These are phyloP conservation scores for Drosophila sulfurigaster DNA, from an alignment of 1,140 invertebrate genomes.

Conservation along the genomic window DNA sequence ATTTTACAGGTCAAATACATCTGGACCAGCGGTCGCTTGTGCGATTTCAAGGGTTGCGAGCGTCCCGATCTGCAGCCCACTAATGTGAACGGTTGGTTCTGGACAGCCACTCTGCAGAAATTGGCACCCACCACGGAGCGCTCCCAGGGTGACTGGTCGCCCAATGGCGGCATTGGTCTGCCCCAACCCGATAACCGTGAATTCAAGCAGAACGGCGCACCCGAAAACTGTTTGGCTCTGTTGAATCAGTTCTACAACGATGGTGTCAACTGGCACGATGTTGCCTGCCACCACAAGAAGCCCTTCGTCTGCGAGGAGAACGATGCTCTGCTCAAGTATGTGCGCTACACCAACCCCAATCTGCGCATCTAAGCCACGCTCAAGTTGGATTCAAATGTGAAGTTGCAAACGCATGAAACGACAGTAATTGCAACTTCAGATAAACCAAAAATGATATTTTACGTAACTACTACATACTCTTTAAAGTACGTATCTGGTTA, in stretches of 20 bases:
- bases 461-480: slow-evolving; percentile 35
- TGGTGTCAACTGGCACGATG: slow-evolving; percentile 94
- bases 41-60: slow-evolving; percentile 93
- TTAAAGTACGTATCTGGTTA: neutral
- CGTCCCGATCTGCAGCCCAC: slow-evolving; percentile 91
- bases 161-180: slow-evolving; percentile 91
- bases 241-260: slow-evolving; percentile 95
- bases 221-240: slow-evolving; percentile 92
- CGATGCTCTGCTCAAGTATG: slow-evolving; percentile 91
- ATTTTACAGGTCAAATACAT: slow-evolving; percentile 88
- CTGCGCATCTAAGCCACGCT: slow-evolving; percentile 87
- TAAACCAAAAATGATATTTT: slow-evolving; percentile 81
- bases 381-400: slow-evolving; percentile 19
- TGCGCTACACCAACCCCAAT: slow-evolving; percentile 91
- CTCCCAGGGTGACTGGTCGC: slow-evolving; percentile 93
- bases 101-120: slow-evolving; percentile 93
- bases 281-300: slow-evolving; percentile 93
- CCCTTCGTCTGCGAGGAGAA: slow-evolving; percentile 94
- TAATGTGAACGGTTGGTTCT: slow-evolving; percentile 94
- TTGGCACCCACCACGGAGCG: slow-evolving; percentile 91
- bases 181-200: slow-evolving; percentile 94
- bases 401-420: slow-evolving; percentile 27
- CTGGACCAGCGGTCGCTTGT: slow-evolving; percentile 94
- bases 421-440: slow-evolving; percentile 47
- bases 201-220: slow-evolving; percentile 90